Evolutionary conservation across 2,797 vertebrate genomes (phyloP), one percentile per base, ranked within the genome.

Genomic region (Syndactyla subalaris): DNA sequence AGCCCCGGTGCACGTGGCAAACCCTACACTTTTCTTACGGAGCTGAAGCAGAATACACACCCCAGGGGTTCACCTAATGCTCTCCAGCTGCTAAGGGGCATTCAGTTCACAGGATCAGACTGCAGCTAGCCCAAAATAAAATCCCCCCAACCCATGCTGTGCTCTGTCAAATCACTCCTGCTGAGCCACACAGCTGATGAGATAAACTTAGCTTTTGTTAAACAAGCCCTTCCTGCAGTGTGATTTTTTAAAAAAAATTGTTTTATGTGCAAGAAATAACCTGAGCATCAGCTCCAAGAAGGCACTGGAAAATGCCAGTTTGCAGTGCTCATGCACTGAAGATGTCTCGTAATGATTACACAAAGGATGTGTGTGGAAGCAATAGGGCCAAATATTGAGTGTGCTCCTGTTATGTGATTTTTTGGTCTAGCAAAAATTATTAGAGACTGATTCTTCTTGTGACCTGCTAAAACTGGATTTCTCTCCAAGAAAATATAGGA

Each of bases 201-300:
- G 76, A 92, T 86, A 95, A 97, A 95, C 93, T 94, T 75, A 84
- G 93, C 58, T 94, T 95, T 95, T 95, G 83, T 95, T 95, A 86
- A 94, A 84, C 66, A 86, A 88, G 58, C 76, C 86, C 65, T 83
- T 93, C 66, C 83, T 58, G 66, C 80, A 75, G 76, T 24, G 54
- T 30, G 70, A 10, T 74, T 41, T 38, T 84, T 85, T 34, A 39
- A 39, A 39, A 39, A 6, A 3, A 3, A 74, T 65, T 94, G 39
- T 58, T 96, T 92, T 91, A 62, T 72, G 94, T 81, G 85, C 93
- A 89, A 94, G 91, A 93, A 92, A 86, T 84, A 88, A 78, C 54
- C 72, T 84, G 55, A 92, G 79, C 87, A 83, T 86, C 73, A 81
- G 75, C 63, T 88, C 65, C 74, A 89, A 92, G 89, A 58, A 67